A percentile compares a stretch with the other conserved stretches of the same genome.
Evolutionary conservation across 2,888 invertebrate species (phyloP).

Genomic region (Gandaritis pyraliata): DNA sequence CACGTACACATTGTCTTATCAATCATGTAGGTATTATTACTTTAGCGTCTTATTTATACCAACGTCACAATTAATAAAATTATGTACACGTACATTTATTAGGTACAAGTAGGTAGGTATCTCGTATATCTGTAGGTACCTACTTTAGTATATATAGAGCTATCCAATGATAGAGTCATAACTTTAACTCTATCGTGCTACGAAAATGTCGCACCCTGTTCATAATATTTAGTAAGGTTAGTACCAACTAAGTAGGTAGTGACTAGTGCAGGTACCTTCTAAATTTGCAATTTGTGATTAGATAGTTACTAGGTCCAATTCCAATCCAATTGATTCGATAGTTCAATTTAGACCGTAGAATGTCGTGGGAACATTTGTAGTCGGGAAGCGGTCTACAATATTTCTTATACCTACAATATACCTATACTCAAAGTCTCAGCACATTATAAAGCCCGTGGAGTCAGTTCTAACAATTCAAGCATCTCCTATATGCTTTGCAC

Average conservation of each 20-base stretch:
- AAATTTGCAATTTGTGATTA: too few species aligned
- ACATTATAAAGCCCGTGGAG: too few species aligned
- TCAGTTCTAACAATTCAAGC: too few species aligned
- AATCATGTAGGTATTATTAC: conserved; percentile 52
- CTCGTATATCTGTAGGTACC: conserved; percentile 8
- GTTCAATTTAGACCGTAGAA: conserved; percentile 13
- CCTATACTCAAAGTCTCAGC: too few species aligned
- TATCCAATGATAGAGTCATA: conserved; percentile 4
- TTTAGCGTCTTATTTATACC: conserved; percentile 33
- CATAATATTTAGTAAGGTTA: too few species aligned
- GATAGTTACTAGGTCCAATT: conserved; percentile 15
- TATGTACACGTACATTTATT: conserved; percentile 13
- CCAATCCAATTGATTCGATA: conserved; percentile 12
- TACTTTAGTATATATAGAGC: neutral
- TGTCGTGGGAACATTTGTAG: conserved; percentile 8
- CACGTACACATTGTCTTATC: conserved; percentile 76
- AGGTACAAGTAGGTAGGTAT: neutral
- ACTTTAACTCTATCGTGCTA: too few species aligned
- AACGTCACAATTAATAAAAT: conserved; percentile 31
- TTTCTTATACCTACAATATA: too few species aligned
- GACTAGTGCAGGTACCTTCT: too few species aligned
- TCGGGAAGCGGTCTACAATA: neutral
- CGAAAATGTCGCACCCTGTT: too few species aligned
- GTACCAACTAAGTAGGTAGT: too few species aligned
- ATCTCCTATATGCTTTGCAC: too few species aligned